phyloP scores from a whole-genome alignment of 2,797 vertebrate genomes.

The Mus spretus region DNA sequence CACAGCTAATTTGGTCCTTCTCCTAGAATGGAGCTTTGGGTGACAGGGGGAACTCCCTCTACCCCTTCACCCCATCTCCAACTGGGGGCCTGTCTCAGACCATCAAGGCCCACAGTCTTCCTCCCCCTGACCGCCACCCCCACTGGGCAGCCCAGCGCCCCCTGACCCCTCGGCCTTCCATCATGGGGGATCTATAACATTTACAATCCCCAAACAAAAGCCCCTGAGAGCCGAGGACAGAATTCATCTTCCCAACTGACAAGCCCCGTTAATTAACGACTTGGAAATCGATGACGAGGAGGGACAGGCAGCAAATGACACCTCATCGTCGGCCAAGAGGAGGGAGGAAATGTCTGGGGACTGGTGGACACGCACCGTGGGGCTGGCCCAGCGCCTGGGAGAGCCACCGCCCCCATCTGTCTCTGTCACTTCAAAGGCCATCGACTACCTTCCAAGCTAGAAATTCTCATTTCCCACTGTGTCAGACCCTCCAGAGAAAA shows the following conservation, averaged over 20 bases:
- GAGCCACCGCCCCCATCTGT: conserved; percentile 65
- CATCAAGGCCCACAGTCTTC: conserved; percentile 31
- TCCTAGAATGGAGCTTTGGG: not conserved
- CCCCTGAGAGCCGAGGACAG: conserved; percentile 84
- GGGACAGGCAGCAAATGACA: conserved; percentile 91
- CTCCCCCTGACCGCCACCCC: conserved; percentile 71
- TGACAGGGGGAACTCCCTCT: not conserved
- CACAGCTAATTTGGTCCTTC: not conserved
- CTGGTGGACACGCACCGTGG: conserved; percentile 80
- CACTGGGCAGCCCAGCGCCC: conserved; percentile 85
- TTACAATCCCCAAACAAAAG: conserved; percentile 91
- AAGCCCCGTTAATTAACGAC: conserved; percentile 92
- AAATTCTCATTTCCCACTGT: conserved; percentile 79
- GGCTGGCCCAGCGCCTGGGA: conserved; percentile 60
- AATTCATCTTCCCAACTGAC: conserved; percentile 92
- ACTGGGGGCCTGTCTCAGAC: conserved; percentile 4
- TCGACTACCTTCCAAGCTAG: conserved; percentile 47
- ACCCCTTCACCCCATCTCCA: not conserved
- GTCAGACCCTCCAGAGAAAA: conserved; percentile 46
- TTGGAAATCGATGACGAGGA: conserved; percentile 91
- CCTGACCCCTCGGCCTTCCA: conserved; percentile 90
- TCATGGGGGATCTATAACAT: conserved; percentile 91
- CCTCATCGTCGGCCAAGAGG: conserved; percentile 86
- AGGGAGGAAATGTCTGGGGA: conserved; percentile 81
- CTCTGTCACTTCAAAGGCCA: conserved; percentile 75